These are phyloP conservation scores for Lobophora halterata DNA, from an alignment of 2,888 invertebrate genomes.

Conservation along the genomic window DNA sequence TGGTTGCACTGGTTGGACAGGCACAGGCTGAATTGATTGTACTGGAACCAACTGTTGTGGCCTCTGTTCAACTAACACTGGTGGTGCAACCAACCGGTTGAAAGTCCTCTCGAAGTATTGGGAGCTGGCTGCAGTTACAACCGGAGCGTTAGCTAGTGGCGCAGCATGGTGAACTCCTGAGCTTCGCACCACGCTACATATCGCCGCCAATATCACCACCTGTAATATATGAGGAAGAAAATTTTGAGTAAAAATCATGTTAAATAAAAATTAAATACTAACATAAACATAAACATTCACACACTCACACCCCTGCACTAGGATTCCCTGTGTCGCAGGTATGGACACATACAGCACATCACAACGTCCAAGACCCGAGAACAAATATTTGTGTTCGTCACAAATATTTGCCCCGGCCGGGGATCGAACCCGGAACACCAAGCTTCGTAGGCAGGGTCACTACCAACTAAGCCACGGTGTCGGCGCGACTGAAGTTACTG, in stretches of 20 bases:
- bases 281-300: too few relatives aligned
- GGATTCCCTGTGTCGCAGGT: too few relatives aligned
- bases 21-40: conserved; percentile 18
- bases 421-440: too few relatives aligned
- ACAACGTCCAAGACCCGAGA: too few relatives aligned
- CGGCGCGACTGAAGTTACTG: too few relatives aligned
- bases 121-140: conserved; percentile 84
- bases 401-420: too few relatives aligned
- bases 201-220: conserved; percentile 47
- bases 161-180: conserved; percentile 51
- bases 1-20: conserved; percentile 26
- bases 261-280: too few relatives aligned
- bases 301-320: too few relatives aligned
- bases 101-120: conserved; percentile 85
- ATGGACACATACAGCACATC: too few relatives aligned
- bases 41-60: conserved; percentile 18
- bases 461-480: too few relatives aligned
- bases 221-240: conserved; percentile 37
- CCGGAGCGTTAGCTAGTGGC: conserved; percentile 59
- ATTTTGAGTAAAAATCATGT: conserved; percentile 2
- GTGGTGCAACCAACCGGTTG: conserved; percentile 68
- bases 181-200: conserved; percentile 49
- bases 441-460: too few relatives aligned
- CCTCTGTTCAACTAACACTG: conserved; percentile 32
- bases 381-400: too few relatives aligned